A percentile compares a stretch with the other conserved stretches of the same genome.
phyloP scores from a whole-genome alignment of 2,113 vertebrate species.

The Dromas ardeola region DNA sequence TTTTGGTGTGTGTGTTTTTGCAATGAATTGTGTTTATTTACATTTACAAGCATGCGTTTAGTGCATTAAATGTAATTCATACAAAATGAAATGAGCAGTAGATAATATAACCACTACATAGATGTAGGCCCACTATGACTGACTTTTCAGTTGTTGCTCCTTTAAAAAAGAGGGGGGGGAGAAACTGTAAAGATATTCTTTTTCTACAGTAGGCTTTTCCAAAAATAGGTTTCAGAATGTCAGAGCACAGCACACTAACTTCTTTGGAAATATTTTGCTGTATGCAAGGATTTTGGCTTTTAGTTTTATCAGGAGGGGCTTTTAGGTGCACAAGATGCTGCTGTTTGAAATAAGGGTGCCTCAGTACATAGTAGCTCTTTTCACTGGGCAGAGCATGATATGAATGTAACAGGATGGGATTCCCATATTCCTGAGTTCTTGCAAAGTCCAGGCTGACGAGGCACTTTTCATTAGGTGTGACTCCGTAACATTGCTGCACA shows the following conservation, averaged over 20 bases:
- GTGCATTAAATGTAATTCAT: neutral
- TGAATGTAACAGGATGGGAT: neutral
- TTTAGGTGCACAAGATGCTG: neutral
- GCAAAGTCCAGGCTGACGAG: neutral
- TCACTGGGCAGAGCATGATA: neutral
- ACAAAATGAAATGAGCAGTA: neutral
- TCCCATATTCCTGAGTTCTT: neutral
- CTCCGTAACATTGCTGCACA: neutral
- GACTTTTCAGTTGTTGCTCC: neutral
- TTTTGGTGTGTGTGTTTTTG: neutral
- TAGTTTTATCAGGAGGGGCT: neutral
- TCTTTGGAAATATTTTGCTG: neutral
- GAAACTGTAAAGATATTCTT: neutral
- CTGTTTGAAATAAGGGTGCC: neutral
- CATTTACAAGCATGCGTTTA: neutral
- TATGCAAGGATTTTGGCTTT: neutral
- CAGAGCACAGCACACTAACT: neutral
- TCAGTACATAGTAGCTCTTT: neutral
- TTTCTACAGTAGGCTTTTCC: neutral
- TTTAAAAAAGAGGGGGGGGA: neutral
- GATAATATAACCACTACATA: neutral
- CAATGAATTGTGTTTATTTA: neutral
- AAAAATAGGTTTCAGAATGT: neutral
- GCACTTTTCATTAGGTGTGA: neutral
- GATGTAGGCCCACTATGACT: neutral